These are phyloP conservation scores for Pseudorhiza aurosa DNA, from an alignment of 30 jellyfish, hydroid and myxozoan genomes.

Conservation along the genomic window DNA sequence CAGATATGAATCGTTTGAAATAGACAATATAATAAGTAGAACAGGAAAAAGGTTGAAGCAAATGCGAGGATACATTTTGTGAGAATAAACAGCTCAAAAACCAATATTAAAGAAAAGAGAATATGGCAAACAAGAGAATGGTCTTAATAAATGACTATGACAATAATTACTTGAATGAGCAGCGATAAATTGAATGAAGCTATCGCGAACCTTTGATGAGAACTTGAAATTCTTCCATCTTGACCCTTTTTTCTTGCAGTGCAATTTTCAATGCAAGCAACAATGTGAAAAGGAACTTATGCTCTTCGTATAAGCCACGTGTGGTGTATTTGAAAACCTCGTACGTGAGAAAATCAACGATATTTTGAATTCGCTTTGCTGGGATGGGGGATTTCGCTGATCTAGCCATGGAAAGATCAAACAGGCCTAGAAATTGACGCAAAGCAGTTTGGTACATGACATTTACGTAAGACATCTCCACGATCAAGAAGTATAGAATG, in stretches of 20 bases:
- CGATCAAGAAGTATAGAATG: conserved; percentile 81
- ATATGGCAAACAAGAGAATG: too few relatives aligned
- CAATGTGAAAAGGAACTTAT: conserved; percentile 82
- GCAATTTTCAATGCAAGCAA: conserved; percentile 84
- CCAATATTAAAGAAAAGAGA: too few relatives aligned
- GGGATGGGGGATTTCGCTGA: conserved; percentile 84
- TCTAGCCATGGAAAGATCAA: conserved; percentile 70
- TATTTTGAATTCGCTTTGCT: conserved; percentile 75
- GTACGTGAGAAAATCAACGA: conserved; percentile 76
- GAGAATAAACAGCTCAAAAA: too few relatives aligned
- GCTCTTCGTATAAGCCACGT: conserved; percentile 86
- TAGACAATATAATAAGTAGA: too few relatives aligned
- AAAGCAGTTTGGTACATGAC: conserved; percentile 87
- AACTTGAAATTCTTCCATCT: conserved; percentile 72
- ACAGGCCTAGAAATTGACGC: conserved; percentile 79
- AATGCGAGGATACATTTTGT: too few relatives aligned
- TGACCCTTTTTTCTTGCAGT: conserved; percentile 62
- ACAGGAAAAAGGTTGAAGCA: too few relatives aligned
- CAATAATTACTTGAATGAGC: too few relatives aligned
- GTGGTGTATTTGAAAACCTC: conserved; percentile 79
- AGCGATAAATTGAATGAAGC: not conserved
- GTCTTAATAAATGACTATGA: too few relatives aligned
- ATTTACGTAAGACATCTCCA: conserved; percentile 88
- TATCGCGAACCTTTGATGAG: conserved; percentile 71
- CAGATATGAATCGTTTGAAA: too few relatives aligned